These are phyloP conservation scores for Cranoglanis bouderius DNA, from an alignment of 2,113 vertebrate genomes.

Conservation along the genomic window DNA sequence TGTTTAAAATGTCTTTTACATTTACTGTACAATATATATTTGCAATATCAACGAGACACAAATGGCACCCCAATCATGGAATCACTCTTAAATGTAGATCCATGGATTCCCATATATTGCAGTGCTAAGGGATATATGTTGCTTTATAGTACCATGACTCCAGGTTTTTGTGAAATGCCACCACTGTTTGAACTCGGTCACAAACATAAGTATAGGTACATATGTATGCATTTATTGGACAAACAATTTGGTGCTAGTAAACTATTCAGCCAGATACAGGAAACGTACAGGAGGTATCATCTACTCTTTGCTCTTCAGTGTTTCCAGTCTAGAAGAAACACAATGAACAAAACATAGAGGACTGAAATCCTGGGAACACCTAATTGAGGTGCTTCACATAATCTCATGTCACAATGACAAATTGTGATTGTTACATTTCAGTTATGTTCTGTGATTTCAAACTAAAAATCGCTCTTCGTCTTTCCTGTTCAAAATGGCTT, in stretches of 20 bases:
- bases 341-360: neutral
- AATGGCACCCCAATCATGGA: neutral
- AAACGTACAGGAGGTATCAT: neutral
- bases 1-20: too few relatives aligned
- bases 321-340: neutral
- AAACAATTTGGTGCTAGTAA: neutral
- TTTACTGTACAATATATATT: neutral
- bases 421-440: constrained; percentile 49
- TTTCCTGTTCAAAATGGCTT: constrained; percentile 43
- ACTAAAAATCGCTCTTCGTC: constrained; percentile 41
- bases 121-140: neutral
- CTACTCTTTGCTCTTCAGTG: neutral
- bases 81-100: neutral
- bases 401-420: constrained; percentile 40
- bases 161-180: neutral
- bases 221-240: neutral
- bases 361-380: constrained; percentile 9
- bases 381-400: constrained; percentile 32
- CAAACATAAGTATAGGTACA: neutral
- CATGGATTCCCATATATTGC: neutral
- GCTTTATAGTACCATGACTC: neutral
- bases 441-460: constrained; percentile 41
- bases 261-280: constrained; percentile 1
- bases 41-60: neutral
- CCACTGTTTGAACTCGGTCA: neutral